Evolutionary conservation across 1,140 invertebrate genomes (phyloP), one percentile per base, ranked within the genome.

Genomic region (Scaptodrosophila lebanonensis): DNA sequence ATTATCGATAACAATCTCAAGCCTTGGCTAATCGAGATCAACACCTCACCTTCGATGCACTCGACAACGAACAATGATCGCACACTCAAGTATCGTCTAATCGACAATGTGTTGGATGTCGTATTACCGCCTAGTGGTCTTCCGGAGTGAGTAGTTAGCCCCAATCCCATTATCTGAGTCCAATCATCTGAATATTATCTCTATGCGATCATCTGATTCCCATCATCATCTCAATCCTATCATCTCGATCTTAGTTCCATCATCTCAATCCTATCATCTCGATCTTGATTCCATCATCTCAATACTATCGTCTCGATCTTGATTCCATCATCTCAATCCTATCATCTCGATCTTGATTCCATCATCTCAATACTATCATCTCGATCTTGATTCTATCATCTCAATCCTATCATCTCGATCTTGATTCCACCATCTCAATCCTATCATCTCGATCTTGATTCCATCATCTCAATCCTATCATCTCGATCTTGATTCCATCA

Each of bases 1-100:
- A 90, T 98, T 13, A 93, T 97, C 44, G 96, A 97, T 76, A 91
- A 92, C 33, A 90, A 91, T 62, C 84, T 97, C 17, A 95, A 94
- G 56, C 95, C 96, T 0, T 97, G 95, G 95, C 88, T 97, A 2
- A 89, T 98, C 1, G 95, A 98, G 89, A 94, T 94, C 76, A 99
- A 99, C 84, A 96, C 97, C 1, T 98, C 97, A 0, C 97, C 97
- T 0, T 98, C 97, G 0, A 87, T 98, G 13, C 95, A 95, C 4
- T 96, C 96, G 2, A 99, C 97, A 3, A 99, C 97, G 0, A 94
- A 95, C 0, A 97, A 96, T 85, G 97, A 99, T 87, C 89, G 97
- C 69, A 97, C 97, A 70, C 90, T 98, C 62, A 99, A 99, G 86
- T 95, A 97, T 67, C 97, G 97, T 88, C 87, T 99, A 3, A 96